These are phyloP conservation scores for Xestia rhomboidea DNA, from an alignment of 2,888 invertebrate species.

Conservation along the genomic window DNA sequence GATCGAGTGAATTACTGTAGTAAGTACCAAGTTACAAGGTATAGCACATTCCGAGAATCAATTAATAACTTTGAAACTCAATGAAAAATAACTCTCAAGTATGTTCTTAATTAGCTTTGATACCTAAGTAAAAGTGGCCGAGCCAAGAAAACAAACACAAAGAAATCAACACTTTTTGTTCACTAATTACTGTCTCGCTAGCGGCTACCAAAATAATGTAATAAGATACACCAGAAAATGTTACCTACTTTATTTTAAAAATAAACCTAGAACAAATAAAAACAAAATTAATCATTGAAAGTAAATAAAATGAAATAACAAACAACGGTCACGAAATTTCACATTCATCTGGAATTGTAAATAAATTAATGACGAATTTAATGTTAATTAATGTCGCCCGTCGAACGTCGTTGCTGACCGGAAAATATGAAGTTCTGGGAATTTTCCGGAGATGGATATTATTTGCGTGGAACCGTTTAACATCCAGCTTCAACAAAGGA, in stretches of 20 bases:
- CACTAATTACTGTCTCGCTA: conserved; percentile 42
- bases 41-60: conserved; percentile 24
- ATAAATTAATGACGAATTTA: conserved; percentile 23
- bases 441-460: conserved; percentile 23
- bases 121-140: conserved; percentile 31
- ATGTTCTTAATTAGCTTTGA: conserved; percentile 28
- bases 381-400: conserved; percentile 38
- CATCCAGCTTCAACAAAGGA: conserved; percentile 13
- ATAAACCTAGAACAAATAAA: conserved; percentile 88
- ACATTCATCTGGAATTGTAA: conserved; percentile 36
- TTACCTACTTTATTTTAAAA: conserved; percentile 77
- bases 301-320: conserved; percentile 30
- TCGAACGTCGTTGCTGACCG: conserved; percentile 11
- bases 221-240: conserved; percentile 52
- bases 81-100: conserved; percentile 17
- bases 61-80: conserved; percentile 10
- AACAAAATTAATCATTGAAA: conserved; percentile 61
- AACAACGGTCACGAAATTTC: conserved; percentile 2
- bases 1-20: conserved; percentile 5
- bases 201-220: conserved; percentile 42
- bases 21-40: conserved; percentile 1
- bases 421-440: conserved; percentile 21
- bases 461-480: conserved; percentile 25
- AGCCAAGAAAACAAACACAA: conserved; percentile 42
- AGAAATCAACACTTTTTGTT: conserved; percentile 21